A percentile compares a stretch with the other conserved stretches of the same genome.
These are phyloP conservation scores for rat (Rattus norvegicus) DNA, from an alignment of 2,113 vertebrate species.

Conservation along the genomic window GRCr8 NC_086020.1:124100001-124100500, in stretches of 20 bases:
- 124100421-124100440: background rate
- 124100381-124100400: background rate
- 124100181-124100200: background rate
- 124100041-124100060: background rate
- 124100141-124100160: background rate
- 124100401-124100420: background rate
- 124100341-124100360: background rate
- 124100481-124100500: background rate
- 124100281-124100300: too few relatives aligned
- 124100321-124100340: background rate
- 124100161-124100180: background rate
- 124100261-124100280: too few relatives aligned
- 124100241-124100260: too few relatives aligned
- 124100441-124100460: background rate
- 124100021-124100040: background rate
- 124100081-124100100: background rate
- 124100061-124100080: background rate
- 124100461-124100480: background rate
- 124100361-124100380: background rate
- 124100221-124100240: conserved; percentile 8
- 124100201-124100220: background rate
- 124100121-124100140: background rate
- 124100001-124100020: background rate
- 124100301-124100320: background rate
- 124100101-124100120: background rate